Evolutionary conservation across 1,140 invertebrate genomes (phyloP), one percentile per base, ranked within the genome.

Genomic region (Lepidurus couesii): DNA sequence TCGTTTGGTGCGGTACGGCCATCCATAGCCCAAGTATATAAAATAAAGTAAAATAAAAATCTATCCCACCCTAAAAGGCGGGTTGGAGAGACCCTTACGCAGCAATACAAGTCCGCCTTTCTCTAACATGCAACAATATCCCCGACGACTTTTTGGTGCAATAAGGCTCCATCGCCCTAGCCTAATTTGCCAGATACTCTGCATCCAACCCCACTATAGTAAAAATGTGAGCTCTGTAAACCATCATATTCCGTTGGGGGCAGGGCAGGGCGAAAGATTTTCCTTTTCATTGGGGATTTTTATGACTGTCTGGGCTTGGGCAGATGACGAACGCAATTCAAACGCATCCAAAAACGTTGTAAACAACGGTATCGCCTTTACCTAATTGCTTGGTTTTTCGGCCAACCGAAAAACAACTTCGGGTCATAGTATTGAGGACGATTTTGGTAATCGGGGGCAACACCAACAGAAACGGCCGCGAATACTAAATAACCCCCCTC

Each of bases 311-410:
- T 65, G 9, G 53, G 53, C 16, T 65, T 7, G 21, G 53, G 21
- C 53, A 65, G 53, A 65, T 65, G 53, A 65, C 53, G 53, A 65
- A 65, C 21, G 21, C 53, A 65, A 65, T 65, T 65, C 53, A 7
- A 65, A 13, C 53, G 16, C 53, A 9, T 21, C 53, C 53, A 13
- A 65, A 65, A n/a, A 65, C 21, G 53, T 65, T 65, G 53, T 65
- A 65, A 65, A 65, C 53, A 65, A 65, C 53, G 53, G 53, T 21
- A 13, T n/a, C 53, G 13, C 6, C 53, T 65, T 34, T 65, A 16
- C 53, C 13, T 65, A 65, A 65, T 65, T 13, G 53, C 53, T 65
- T 34, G 53, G 53, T 65, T 65, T 65, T 65, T n/a, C 53, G 13
- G 53, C 53, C 16, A 65, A 65, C 53, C 53, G 34, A 65, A 65